Percentiles rank a stretch among this genome's conserved stretches.
Evolutionary conservation across 2,797 vertebrate species (phyloP).

Genomic region (Peromyscus nudipes): DNA sequence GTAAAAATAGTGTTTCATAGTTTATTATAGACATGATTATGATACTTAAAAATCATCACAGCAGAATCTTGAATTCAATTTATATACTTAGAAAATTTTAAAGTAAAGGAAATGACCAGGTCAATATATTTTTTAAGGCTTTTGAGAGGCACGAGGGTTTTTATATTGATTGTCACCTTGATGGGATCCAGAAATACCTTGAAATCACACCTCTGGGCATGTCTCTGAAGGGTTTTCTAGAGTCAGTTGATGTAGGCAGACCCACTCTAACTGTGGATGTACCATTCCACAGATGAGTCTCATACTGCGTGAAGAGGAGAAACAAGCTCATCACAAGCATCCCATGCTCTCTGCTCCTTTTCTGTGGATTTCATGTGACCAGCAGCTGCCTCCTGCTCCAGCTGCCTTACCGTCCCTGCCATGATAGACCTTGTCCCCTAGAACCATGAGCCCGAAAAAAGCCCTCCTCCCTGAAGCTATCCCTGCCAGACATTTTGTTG

Average conservation of each 20-base stretch:
- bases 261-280: not conserved
- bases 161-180: not conserved
- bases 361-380: not conserved
- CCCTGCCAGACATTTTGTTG: not conserved
- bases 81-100: constrained; percentile 37
- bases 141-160: not conserved
- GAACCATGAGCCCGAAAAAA: not conserved
- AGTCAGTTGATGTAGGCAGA: not conserved
- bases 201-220: not conserved
- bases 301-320: not conserved
- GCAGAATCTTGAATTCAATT: not conserved
- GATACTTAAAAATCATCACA: not conserved
- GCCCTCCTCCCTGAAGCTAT: not conserved
- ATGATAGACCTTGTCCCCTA: no score
- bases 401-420: not conserved
- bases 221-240: no score
- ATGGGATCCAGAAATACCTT: not conserved
- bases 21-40: not conserved
- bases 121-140: constrained; percentile 19
- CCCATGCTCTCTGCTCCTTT: not conserved
- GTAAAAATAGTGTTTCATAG: not conserved
- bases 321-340: not conserved
- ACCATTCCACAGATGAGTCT: not conserved
- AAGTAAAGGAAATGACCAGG: constrained; percentile 26
- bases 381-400: not conserved